Conservation (phyloP, 2,113 vertebrate species). For the Hassar affinis region DNA sequence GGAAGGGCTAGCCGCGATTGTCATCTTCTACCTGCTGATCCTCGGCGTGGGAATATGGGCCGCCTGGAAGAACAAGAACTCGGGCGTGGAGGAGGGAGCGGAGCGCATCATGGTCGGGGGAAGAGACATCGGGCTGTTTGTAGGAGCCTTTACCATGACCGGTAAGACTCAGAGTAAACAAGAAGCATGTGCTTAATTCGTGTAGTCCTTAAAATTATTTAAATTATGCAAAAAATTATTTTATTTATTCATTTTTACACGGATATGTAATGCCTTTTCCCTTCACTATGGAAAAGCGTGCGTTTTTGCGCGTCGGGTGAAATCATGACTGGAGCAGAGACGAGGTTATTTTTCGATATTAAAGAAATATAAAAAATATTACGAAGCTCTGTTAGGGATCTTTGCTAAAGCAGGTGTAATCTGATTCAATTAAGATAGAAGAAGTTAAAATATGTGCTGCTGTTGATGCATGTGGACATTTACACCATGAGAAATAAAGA, state of each 20-base stretch:
- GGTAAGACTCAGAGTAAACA: slow-evolving; percentile 70
- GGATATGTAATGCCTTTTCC: not conserved
- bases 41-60: slow-evolving; percentile 96
- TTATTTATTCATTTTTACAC: not conserved
- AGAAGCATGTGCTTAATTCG: not conserved
- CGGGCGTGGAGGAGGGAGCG: slow-evolving; percentile 74
- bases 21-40: slow-evolving; percentile 92
- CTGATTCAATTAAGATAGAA: not conserved
- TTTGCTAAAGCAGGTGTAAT: not conserved
- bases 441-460: no score
- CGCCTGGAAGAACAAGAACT: slow-evolving; percentile 97
- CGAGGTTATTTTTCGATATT: not conserved
- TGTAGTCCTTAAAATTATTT: not conserved
- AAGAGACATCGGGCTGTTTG: slow-evolving; percentile 93
- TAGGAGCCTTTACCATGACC: slow-evolving; percentile 98
- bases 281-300: not conserved
- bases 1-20: slow-evolving; percentile 91
- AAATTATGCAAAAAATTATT: no score
- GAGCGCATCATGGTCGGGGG: slow-evolving; percentile 97
- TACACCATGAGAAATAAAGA: not conserved
- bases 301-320: not conserved
- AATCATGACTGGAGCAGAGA: not conserved
- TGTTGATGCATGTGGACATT: no score
- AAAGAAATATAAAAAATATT: not conserved
- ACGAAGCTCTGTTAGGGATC: not conserved